phyloP scores from a whole-genome alignment of 1,140 invertebrate species.

The Drosophila navojoa region DNA sequence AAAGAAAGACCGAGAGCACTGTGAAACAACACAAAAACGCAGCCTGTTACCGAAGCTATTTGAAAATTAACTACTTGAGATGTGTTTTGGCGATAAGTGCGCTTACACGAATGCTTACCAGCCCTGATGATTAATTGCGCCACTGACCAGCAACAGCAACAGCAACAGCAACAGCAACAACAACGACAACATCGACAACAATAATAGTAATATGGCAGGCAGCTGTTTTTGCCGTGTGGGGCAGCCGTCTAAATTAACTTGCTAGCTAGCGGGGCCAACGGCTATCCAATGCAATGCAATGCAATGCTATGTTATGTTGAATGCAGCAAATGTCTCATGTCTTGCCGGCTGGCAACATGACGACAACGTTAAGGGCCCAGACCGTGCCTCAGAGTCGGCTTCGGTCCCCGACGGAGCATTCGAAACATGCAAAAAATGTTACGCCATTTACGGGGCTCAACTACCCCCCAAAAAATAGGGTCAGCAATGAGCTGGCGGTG shows the following conservation, averaged over 20 bases:
- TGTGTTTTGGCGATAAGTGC: conserved; percentile 77
- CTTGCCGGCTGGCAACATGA: conserved; percentile 60
- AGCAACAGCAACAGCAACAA: conserved; percentile 27
- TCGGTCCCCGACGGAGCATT: conserved; percentile 25
- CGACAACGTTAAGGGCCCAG: conserved; percentile 71
- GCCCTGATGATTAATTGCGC: conserved; percentile 76
- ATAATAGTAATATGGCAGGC: conserved; percentile 69
- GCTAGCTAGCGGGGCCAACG: conserved; percentile 56
- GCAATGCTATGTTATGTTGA: conserved; percentile 40
- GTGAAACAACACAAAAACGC: conserved; percentile 38
- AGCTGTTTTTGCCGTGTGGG: conserved; percentile 58
- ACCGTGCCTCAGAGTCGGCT: neutral
- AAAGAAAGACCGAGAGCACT: neutral
- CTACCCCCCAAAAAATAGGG: conserved; percentile 74
- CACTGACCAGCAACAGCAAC: conserved; percentile 27
- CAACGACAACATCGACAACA: conserved; percentile 35
- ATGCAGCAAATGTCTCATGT: conserved; percentile 65
- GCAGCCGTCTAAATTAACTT: conserved; percentile 73
- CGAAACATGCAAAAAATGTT: conserved; percentile 76
- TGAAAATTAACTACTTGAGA: conserved; percentile 80
- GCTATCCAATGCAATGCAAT: conserved; percentile 36
- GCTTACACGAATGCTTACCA: conserved; percentile 80
- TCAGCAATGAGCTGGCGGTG: conserved; percentile 39
- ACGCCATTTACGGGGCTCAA: conserved; percentile 70
- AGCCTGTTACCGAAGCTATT: conserved; percentile 70